Evolutionary conservation across 2,113 vertebrate species (phyloP), one percentile per base, ranked within the genome.

Genomic region (Toxotes jaculatrix): DNA sequence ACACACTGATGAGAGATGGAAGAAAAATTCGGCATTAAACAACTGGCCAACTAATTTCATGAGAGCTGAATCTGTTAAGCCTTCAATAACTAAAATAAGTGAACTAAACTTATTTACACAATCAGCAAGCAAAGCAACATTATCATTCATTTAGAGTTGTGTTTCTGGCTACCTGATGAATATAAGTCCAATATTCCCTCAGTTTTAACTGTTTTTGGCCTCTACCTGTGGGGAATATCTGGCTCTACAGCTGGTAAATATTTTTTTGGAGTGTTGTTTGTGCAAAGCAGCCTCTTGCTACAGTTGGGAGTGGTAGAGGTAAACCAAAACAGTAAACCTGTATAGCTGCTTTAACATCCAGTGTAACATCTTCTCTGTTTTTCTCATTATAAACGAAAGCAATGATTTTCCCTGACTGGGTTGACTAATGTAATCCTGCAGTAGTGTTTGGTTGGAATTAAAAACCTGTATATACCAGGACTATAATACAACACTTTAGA

Each of bases 1-100:
- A 88, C 95, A 96, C 27, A 55, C 94, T 95, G 85, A 49, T 1
- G 40, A 74, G n/a, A 82, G 42, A 74, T 3, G 4, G 11, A 77
- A 14, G 16, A 75, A 67, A 64, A 45, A 74, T 0, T 0, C 72
- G 16, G 7, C 4, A 23, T 70, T 65, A 27, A 70, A 34, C 1
- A 69, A 23, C 7, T 40, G 38, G 38, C 38, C 38, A 9, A 6
- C 11, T 49, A 43, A 53, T 21, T 9, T 72, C 13, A 59, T 47
- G 4, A 16, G 17, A 57, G 47, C 2, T 19, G 4, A n/a, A 51
- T n/a, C 8, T 51, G 19, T n/a, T 2, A 21, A 8, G 8, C 19
- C 19, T 47, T 4, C 4, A 5, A 5, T 49, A 49, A 6, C 45
- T 7, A 5, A 16, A 12, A 17, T 17, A 8, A 11, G 11, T 43